phyloP scores from a whole-genome alignment of 2,888 invertebrate genomes.

The Peribatodes rhomboidaria region DNA sequence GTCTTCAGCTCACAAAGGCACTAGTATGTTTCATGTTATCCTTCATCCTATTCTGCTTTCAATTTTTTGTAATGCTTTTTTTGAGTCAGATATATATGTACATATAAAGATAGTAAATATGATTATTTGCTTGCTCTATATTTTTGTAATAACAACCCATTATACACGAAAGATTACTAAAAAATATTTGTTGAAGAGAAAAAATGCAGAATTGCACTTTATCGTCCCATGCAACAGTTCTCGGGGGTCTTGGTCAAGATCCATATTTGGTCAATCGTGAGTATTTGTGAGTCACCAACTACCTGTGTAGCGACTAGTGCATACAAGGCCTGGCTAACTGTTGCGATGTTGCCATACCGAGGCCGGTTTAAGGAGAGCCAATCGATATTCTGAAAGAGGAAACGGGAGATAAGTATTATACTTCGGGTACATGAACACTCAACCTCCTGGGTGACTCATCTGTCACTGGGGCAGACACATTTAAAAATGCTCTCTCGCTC shows the following conservation, averaged over 20 bases:
- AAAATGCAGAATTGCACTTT: conserved; percentile 1
- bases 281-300: conserved; percentile 67
- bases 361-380: conserved; percentile 58
- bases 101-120: too few species aligned
- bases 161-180: not conserved
- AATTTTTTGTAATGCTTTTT: too few species aligned
- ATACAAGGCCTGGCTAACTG: conserved; percentile 53
- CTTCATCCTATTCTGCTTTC: too few species aligned
- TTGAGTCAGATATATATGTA: too few species aligned
- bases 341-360: conserved; percentile 52
- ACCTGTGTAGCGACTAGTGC: conserved; percentile 43
- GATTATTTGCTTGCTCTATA: too few species aligned
- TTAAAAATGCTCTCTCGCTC: conserved; percentile 6
- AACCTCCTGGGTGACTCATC: conserved; percentile 43
- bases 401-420: conserved; percentile 35
- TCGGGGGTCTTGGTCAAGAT: conserved; percentile 58
- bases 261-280: conserved; percentile 71
- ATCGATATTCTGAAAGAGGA: conserved; percentile 47
- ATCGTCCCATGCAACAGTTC: conserved; percentile 26
- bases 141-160: too few species aligned
- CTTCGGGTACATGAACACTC: conserved; percentile 51
- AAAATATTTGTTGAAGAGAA: not conserved
- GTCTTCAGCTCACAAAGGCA: too few species aligned
- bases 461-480: conserved; percentile 36
- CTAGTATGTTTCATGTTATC: too few species aligned